These are phyloP conservation scores for Menidia menidia DNA, from an alignment of 2,797 vertebrate species.

Conservation along the genomic window DNA sequence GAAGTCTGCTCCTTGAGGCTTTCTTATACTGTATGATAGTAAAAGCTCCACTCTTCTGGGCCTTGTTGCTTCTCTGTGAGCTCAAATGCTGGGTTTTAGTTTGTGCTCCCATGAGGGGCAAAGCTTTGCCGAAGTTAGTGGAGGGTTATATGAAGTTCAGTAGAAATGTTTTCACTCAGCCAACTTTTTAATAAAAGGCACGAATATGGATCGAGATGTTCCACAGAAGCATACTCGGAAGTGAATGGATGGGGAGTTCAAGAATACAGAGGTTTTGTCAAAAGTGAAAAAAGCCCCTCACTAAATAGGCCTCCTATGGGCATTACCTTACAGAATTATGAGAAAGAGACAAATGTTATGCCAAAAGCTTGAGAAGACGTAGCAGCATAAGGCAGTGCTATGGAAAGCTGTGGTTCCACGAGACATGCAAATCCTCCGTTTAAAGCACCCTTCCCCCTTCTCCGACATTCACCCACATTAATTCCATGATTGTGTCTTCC, in stretches of 20 bases:
- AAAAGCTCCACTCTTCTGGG: conserved; percentile 80
- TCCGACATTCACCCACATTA: conserved; percentile 79
- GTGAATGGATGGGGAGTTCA: conserved; percentile 64
- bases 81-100: conserved; percentile 82
- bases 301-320: conserved; percentile 75
- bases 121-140: conserved; percentile 81
- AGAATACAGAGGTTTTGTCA: conserved; percentile 69
- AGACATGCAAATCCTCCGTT: conserved; percentile 61
- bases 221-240: conserved; percentile 68
- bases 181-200: conserved; percentile 79
- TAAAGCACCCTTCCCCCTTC: conserved; percentile 63
- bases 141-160: conserved; percentile 83
- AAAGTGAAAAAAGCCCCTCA: conserved; percentile 58
- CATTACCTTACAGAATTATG: conserved; percentile 61
- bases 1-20: conserved; percentile 77
- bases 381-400: conserved; percentile 26
- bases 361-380: conserved; percentile 46
- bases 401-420: conserved; percentile 35
- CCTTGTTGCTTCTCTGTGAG: conserved; percentile 83
- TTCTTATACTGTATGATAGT: conserved; percentile 76
- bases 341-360: conserved; percentile 66
- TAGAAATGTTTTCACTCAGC: conserved; percentile 73
- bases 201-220: conserved; percentile 76
- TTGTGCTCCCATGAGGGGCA: conserved; percentile 79
- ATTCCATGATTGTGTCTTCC: conserved; percentile 78